Conservation (phyloP, 2,888 invertebrate genomes). For the Polydrusus tereticollis region DNA sequence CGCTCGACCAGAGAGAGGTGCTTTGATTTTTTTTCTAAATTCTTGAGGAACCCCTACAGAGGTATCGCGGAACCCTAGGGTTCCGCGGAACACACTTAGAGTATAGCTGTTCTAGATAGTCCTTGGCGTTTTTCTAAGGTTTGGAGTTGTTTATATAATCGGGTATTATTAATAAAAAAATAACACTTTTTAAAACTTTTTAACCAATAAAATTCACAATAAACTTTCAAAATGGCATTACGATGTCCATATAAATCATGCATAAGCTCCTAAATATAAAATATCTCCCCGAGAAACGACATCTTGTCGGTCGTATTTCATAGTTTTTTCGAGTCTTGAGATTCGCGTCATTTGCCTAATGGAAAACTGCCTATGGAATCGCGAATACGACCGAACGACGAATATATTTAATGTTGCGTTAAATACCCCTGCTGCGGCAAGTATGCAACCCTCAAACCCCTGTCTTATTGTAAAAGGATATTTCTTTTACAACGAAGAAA, state of each 20-base stretch:
- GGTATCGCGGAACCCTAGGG: too few relatives aligned
- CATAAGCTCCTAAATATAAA: constrained; percentile 26
- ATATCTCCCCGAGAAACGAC: constrained; percentile 23
- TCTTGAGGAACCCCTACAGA: too few relatives aligned
- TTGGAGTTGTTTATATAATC: too few relatives aligned
- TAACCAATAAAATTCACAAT: background rate
- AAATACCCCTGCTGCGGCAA: constrained; percentile 58
- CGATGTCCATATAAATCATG: constrained; percentile 27
- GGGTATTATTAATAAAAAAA: too few relatives aligned
- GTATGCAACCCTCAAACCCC: constrained; percentile 19
- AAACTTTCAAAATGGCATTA: constrained; percentile 6
- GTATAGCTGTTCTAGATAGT: too few relatives aligned
- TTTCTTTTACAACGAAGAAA: too few relatives aligned
- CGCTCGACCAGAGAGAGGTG: too few relatives aligned
- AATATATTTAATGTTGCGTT: constrained; percentile 67
- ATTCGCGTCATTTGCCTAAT: constrained; percentile 66
- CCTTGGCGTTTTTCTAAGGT: too few relatives aligned
- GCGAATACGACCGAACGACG: too few relatives aligned
- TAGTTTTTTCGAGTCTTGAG: constrained; percentile 60
- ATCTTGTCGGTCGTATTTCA: constrained; percentile 39
- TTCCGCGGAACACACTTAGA: too few relatives aligned
- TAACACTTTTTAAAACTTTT: background rate
- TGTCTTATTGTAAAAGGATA: too few relatives aligned
- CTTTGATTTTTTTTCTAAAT: too few relatives aligned
- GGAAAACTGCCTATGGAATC: constrained; percentile 62